Evolutionary conservation across 2,888 invertebrate species (phyloP), one percentile per base, ranked within the genome.

Genomic region (Gerris lacustris): DNA sequence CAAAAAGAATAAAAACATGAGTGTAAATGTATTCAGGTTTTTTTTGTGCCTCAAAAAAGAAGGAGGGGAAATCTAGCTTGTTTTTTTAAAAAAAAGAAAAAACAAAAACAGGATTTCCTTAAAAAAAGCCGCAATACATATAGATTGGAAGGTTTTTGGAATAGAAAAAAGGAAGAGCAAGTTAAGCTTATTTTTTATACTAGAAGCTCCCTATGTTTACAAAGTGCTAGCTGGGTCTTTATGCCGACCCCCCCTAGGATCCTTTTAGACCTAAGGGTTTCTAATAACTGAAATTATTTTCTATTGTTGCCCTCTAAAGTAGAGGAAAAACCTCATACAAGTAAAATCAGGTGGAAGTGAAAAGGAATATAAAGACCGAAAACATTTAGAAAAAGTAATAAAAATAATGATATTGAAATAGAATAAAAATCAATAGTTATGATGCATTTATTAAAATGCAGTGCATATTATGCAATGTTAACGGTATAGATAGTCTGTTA

Each of bases 1-100:
- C 9, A 55, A 11, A 55, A 55, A 11, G 15, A 55, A 11, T 11
- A 15, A 55, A 55, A 15, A 55, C 11, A 15, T 55, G 55, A 55
- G 55, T 55, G 55, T 55, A 55, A 55, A 55, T 55, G 55, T 55
- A 55, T 55, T 55, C 55, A 55, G 55, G 55, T 15, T 15, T 55
- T 47, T 55, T 55, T 11, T 55, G 15, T 11, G 55, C 55, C 15
- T 55, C 9, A 55, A 55, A 15, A 55, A 31, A 31, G 31, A 31
- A 31, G 31, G 31, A 31, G 15, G 15, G 55, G 55, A 55, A 55
- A 55, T 55, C 55, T 55, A 55, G 55, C 31, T 31, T 31, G 31
- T 31, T 31, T 31, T 31, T 31, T 31, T 31, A 2, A 4, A 31
- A 31, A 31, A 31, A 31, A 31, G 4, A 31, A 31, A 31, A 31